Base-by-base conservation (phyloP, 2,888 invertebrate species). In the Drosophila birchii region DNA sequence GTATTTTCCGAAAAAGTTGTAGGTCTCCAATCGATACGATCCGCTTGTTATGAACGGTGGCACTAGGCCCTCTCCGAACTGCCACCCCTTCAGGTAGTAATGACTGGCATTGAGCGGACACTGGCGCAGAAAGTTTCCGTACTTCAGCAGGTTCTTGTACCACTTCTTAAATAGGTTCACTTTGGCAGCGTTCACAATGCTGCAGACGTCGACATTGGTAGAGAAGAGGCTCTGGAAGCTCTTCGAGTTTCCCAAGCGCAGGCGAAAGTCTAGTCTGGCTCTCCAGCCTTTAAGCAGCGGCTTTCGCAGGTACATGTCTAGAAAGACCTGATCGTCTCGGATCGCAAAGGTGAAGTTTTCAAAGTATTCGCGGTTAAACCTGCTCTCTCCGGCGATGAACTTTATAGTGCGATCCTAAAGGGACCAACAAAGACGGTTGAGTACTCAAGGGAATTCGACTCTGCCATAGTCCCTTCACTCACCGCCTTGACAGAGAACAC, bases 161-260 rank as follows among this genome's bases (percentile, higher is more conserved):
- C 79, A 89, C 55, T 67, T 72, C 54, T 80, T 81, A 5, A 82
- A 77, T 9, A 84, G 53, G 11, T 78, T 78, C 5, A 74, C 63
- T 29, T 74, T 76, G 18, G 64, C 61, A 0, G 78, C 54, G 14
- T 58, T 79, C 36, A 85, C 74, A 63, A 87, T 61, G 32, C 74
- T 66, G 29, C 89, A 89, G 3, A 86, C 76, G 58, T 89, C 80
- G 3, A 89, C 57, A 12, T 67, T 72, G 8, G 88, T 84, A 0
- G 69, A 70, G n/a, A 88, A 80, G 0, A 89, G 57, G 26, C 75
- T 83, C 26, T 86, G 88, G 34, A 76, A 86, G 12, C 47, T 64
- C 16, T 81, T 81, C 0, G 81, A 60, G 43, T 80, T 78, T 0
- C 43, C 29, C 26, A 79, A 62, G 9, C 81, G 75, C 11, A 79